These are phyloP conservation scores for Heteropelma amictum DNA, from an alignment of 2,888 invertebrate species.

Conservation along the genomic window DNA sequence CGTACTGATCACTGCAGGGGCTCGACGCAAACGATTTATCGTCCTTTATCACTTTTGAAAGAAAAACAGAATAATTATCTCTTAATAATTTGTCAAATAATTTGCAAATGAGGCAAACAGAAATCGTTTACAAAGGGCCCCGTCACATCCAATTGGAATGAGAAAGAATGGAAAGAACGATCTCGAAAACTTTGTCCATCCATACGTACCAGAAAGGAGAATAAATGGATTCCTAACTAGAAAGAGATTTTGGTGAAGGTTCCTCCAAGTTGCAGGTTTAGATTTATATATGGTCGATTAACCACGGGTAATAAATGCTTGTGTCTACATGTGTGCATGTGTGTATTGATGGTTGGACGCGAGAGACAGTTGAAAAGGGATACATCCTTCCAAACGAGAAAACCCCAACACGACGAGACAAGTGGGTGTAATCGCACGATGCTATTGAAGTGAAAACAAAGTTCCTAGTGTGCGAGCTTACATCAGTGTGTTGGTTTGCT, in stretches of 20 bases:
- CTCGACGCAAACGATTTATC: too few relatives aligned
- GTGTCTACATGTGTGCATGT: not conserved
- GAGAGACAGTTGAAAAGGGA: constrained; percentile 23
- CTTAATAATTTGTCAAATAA: too few relatives aligned
- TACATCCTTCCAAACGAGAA: constrained; percentile 32
- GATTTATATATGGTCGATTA: constrained; percentile 53
- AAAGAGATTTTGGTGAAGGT: constrained; percentile 51
- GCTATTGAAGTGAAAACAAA: constrained; percentile 32
- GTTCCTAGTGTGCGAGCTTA: constrained; percentile 38
- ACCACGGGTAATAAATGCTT: constrained; percentile 34
- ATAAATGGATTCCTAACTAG: constrained; percentile 35
- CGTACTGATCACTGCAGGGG: too few relatives aligned
- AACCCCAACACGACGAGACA: constrained; percentile 34
- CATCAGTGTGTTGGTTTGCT: constrained; percentile 40
- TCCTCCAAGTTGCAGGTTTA: constrained; percentile 30
- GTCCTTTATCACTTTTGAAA: too few relatives aligned
- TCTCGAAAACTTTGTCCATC: too few relatives aligned
- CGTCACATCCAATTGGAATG: not conserved
- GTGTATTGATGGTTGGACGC: constrained; percentile 2
- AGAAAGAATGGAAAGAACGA: too few relatives aligned
- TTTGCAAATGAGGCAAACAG: too few relatives aligned
- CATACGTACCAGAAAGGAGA: constrained; percentile 10
- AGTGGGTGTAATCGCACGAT: constrained; percentile 15
- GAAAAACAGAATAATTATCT: too few relatives aligned
- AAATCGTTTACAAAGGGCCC: too few relatives aligned